phyloP scores from a whole-genome alignment of 2,797 vertebrate species.

The Presbytis comata region DNA sequence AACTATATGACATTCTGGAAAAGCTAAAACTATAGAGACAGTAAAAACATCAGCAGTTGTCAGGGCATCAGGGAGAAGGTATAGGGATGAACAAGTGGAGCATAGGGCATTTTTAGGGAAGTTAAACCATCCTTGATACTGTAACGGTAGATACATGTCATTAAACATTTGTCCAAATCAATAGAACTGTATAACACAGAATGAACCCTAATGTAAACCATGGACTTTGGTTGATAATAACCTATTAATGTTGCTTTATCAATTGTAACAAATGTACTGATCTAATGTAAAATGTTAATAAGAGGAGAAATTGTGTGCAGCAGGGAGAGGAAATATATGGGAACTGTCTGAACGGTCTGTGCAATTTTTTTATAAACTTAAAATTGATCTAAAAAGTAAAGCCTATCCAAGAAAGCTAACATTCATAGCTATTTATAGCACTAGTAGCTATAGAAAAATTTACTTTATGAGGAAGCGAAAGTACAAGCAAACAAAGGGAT shows the following conservation, averaged over 20 bases:
- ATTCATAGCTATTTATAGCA: neutral
- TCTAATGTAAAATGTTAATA: neutral
- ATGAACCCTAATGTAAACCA: neutral
- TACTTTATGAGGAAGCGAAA: neutral
- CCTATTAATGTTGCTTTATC: neutral
- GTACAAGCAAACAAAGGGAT: neutral
- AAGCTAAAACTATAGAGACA: neutral
- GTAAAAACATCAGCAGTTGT: neutral
- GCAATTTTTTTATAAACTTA: neutral
- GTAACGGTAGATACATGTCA: neutral
- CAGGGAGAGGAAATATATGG: neutral
- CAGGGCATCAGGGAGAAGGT: neutral
- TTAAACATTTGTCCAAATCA: neutral
- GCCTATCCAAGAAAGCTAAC: neutral
- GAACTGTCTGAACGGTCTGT: neutral
- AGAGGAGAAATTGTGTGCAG: neutral
- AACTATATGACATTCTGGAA: neutral
- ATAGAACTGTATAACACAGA: neutral
- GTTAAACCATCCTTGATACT: neutral
- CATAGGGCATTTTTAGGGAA: neutral
- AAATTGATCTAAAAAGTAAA: neutral
- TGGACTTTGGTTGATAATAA: neutral
- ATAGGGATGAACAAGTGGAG: neutral
- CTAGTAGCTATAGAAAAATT: neutral
- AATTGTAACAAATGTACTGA: neutral